phyloP scores from a whole-genome alignment of 2,113 vertebrate species.

The Vimba vimba region DNA sequence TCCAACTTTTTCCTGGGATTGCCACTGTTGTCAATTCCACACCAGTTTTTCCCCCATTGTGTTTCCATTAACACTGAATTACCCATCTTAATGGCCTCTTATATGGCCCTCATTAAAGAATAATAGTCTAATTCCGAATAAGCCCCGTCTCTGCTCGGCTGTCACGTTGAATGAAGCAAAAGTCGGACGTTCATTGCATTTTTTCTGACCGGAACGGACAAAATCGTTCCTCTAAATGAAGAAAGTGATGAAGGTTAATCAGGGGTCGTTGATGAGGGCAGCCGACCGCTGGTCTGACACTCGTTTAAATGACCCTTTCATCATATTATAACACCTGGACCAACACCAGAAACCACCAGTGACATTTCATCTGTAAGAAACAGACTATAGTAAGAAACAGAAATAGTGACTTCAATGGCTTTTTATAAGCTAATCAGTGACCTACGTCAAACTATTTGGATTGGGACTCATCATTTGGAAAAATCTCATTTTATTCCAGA shows the following conservation, averaged over 20 bases:
- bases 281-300: background rate
- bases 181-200: background rate
- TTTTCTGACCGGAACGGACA: background rate
- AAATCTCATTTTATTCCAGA: background rate
- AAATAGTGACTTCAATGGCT: slow-evolving; percentile 13
- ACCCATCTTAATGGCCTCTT: slow-evolving; percentile 28
- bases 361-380: slow-evolving; percentile 40
- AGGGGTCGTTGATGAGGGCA: slow-evolving; percentile 39
- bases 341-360: slow-evolving; percentile 26
- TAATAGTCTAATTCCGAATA: slow-evolving; percentile 20
- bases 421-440: slow-evolving; percentile 31
- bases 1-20: background rate
- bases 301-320: slow-evolving; percentile 32
- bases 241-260: slow-evolving; percentile 53
- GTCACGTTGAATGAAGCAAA: slow-evolving; percentile 43
- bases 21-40: background rate
- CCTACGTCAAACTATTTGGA: slow-evolving; percentile 19
- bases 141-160: slow-evolving; percentile 20
- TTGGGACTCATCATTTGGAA: background rate
- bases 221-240: slow-evolving; percentile 7
- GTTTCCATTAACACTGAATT: background rate
- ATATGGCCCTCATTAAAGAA: slow-evolving; percentile 34
- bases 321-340: slow-evolving; percentile 41
- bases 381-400: slow-evolving; percentile 27
- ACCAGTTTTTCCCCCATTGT: background rate